These are phyloP conservation scores for Phalanger gymnotis DNA, from an alignment of 2,797 vertebrate species.

Conservation along the genomic window DNA sequence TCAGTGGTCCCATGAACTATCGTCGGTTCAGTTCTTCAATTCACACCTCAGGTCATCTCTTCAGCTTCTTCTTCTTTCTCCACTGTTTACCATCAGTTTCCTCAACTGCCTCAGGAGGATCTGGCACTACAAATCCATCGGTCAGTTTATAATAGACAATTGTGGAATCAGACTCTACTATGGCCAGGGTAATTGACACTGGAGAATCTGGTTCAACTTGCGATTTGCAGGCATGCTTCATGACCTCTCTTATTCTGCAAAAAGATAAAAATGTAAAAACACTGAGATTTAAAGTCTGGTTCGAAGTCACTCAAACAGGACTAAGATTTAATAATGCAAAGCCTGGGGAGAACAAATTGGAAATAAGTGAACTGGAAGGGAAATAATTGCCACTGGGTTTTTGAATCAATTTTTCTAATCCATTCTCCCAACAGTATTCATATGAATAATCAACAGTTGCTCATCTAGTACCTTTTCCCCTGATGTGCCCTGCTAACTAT, in stretches of 20 bases:
- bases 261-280: slow-evolving; percentile 56
- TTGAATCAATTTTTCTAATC: not conserved
- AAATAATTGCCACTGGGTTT: not conserved
- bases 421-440: not conserved
- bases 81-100: slow-evolving; percentile 86
- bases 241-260: slow-evolving; percentile 85
- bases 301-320: not conserved
- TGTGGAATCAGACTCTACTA: slow-evolving; percentile 95
- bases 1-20: slow-evolving; percentile 56
- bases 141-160: slow-evolving; percentile 95
- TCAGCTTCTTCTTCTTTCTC: slow-evolving; percentile 85
- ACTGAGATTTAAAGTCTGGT: slow-evolving; percentile 43
- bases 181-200: slow-evolving; percentile 89
- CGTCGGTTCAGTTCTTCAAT: not conserved
- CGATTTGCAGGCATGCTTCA: slow-evolving; percentile 80
- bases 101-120: slow-evolving; percentile 88
- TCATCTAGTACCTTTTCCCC: not conserved
- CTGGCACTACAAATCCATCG: slow-evolving; percentile 91
- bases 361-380: not conserved
- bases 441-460: not conserved
- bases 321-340: not conserved
- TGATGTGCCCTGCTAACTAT: not conserved
- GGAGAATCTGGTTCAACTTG: slow-evolving; percentile 81
- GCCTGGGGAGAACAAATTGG: not conserved
- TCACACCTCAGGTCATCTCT: slow-evolving; percentile 78